phyloP scores from a whole-genome alignment of 2,797 vertebrate species.

The Gambusia yucatana region DNA sequence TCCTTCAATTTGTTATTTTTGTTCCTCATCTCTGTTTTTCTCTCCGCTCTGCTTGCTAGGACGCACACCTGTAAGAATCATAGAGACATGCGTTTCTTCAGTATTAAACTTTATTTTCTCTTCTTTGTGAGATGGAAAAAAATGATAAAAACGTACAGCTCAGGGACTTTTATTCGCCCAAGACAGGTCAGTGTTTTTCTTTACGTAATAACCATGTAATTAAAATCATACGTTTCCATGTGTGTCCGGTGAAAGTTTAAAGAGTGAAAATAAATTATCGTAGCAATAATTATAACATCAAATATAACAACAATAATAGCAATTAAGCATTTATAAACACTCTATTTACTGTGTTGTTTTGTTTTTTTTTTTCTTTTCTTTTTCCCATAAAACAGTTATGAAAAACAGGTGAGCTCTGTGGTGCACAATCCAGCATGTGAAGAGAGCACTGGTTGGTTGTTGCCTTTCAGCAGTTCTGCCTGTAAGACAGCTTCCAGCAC shows the following conservation, averaged over 20 bases:
- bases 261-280: constrained; percentile 90
- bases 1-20: neutral
- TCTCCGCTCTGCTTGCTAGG: neutral
- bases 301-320: constrained; percentile 86
- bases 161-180: constrained; percentile 79
- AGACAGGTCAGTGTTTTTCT: constrained; percentile 83
- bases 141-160: constrained; percentile 86
- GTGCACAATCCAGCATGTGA: constrained; percentile 83
- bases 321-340: constrained; percentile 87
- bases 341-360: constrained; percentile 76
- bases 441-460: constrained; percentile 63
- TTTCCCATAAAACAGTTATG: constrained; percentile 80
- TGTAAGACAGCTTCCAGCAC: constrained; percentile 44
- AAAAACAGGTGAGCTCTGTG: constrained; percentile 79
- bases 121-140: constrained; percentile 84
- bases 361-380: constrained; percentile 32
- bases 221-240: constrained; percentile 80
- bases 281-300: constrained; percentile 88
- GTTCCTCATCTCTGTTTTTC: neutral
- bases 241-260: constrained; percentile 83
- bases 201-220: constrained; percentile 83
- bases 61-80: constrained; percentile 11
- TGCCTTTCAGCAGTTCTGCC: constrained; percentile 39
- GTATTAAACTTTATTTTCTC: constrained; percentile 87
- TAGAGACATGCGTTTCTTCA: constrained; percentile 55